These are phyloP conservation scores for Arizona elegans DNA, from an alignment of 2,113 vertebrate species.

Conservation along the genomic window DNA sequence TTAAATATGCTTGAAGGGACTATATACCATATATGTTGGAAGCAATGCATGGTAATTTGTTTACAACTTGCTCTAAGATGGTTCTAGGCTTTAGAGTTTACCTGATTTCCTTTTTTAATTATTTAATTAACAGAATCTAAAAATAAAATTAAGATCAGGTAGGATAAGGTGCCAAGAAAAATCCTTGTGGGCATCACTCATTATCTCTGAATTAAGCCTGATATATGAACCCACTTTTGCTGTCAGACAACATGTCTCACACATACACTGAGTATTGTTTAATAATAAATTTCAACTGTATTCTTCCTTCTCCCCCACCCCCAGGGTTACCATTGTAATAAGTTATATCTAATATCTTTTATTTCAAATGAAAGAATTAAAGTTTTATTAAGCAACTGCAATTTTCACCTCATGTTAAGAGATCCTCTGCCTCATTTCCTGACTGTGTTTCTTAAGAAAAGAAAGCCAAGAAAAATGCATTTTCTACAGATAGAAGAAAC, in stretches of 20 bases:
- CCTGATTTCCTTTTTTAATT: not conserved
- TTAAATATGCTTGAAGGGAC: not conserved
- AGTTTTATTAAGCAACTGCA: not conserved
- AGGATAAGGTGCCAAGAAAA: not conserved
- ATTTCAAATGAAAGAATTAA: slow-evolving; percentile 30
- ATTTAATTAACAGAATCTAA: not conserved
- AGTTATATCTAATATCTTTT: not conserved
- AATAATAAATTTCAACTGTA: not conserved
- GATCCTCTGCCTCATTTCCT: slow-evolving; percentile 33
- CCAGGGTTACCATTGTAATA: slow-evolving; percentile 17
- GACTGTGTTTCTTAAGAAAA: slow-evolving; percentile 56
- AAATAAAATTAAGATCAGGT: not conserved
- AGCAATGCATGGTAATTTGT: not conserved
- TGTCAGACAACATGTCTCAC: not conserved
- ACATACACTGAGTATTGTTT: not conserved
- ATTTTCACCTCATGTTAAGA: slow-evolving; percentile 40
- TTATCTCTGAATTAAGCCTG: not conserved
- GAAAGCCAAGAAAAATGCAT: slow-evolving; percentile 55
- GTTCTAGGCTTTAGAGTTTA: not conserved
- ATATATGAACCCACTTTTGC: not conserved
- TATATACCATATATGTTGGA: not conserved
- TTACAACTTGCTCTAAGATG: not conserved
- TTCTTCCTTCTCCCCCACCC: not conserved
- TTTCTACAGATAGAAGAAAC: slow-evolving; percentile 48
- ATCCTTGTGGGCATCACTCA: not conserved